Base-by-base conservation (phyloP, 92 coral and sea anemone species). In the Epizoanthus scotinus region DNA sequence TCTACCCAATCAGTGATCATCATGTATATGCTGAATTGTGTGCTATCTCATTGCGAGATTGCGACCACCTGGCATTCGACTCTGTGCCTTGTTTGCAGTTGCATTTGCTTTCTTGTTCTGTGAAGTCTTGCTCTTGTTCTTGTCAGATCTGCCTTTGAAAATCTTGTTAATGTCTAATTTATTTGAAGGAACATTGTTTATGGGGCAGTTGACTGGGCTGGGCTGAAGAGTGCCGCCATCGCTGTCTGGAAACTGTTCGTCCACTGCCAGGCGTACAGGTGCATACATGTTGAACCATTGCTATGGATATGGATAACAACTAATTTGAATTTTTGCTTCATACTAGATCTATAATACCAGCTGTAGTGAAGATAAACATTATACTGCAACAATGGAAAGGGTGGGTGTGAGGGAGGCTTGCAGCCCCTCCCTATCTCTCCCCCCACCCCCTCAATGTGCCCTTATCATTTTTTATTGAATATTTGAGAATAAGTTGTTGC, bases 211-310 rank as follows among this genome's bases (percentile, higher is more conserved):
- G 55, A 67, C 86, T 18, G 68, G 31, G 66, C 38, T 13, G 1
- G 57, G 20, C 19, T 38, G 44, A 26, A 75, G 55, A 14, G 15
- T n/a, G 53, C 73, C 42, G 44, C 57, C 85, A 61, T 84, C 71
- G 44, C 59, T 71, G 34, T 77, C 79, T 28, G 78, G 42, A 59
- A 71, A 85, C 7, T 34, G 81, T 24, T 81, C 84, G 80, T 96
- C 98, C 38, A 91, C 89, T 18, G 90, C 94, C 19, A 95, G 83
- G 74, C 99, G 85, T 67, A 84, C 85, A 21, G 99, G 99, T 27
- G 98, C 98, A 73, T 93, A 96, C 80, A 96, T 84, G 71, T 96
- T 93, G 56, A 96, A 96, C 99, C 99, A 96, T 93, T 96, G 98
- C 99, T 96, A 67, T 0, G 38, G 77, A 70, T 29, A 73, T 15